A percentile compares a stretch with the other conserved stretches of the same genome.
Evolutionary conservation across 2,888 invertebrate genomes (phyloP).

Genomic region (Acrobeloides nanus): DNA sequence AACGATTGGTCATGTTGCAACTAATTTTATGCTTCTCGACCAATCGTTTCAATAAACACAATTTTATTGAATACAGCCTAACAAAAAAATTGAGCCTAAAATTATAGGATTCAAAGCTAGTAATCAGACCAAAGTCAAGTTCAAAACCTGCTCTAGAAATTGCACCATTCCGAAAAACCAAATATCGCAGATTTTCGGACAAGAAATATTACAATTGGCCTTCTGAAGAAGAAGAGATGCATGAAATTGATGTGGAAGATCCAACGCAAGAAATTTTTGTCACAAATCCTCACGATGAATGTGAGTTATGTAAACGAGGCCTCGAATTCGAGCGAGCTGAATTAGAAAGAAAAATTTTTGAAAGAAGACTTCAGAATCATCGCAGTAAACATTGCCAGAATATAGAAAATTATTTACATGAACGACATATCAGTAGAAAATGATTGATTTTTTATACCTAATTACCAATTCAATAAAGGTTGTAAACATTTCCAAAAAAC

Average conservation of each 20-base stretch:
- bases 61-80: too few species aligned
- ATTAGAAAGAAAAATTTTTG: too few species aligned
- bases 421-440: too few species aligned
- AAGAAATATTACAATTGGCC: conserved; percentile 13
- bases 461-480: too few species aligned
- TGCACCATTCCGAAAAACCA: neutral
- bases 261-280: neutral
- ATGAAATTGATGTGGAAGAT: neutral
- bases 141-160: neutral
- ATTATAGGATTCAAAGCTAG: neutral
- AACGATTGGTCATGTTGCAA: too few species aligned
- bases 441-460: too few species aligned
- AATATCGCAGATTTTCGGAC: conserved; percentile 13
- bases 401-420: too few species aligned
- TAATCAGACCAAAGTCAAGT: neutral
- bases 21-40: too few species aligned
- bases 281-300: conserved; percentile 6
- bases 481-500: too few species aligned
- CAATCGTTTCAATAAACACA: too few species aligned
- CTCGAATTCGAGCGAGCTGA: conserved; percentile 8
- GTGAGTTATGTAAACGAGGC: conserved; percentile 11
- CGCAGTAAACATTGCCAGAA: too few species aligned
- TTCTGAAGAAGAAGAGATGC: conserved; percentile 6
- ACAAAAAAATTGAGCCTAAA: neutral
- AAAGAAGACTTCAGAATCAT: too few species aligned